phyloP scores from a whole-genome alignment of 2,888 invertebrate genomes.

The Dyspetes luteomarginatus region DNA sequence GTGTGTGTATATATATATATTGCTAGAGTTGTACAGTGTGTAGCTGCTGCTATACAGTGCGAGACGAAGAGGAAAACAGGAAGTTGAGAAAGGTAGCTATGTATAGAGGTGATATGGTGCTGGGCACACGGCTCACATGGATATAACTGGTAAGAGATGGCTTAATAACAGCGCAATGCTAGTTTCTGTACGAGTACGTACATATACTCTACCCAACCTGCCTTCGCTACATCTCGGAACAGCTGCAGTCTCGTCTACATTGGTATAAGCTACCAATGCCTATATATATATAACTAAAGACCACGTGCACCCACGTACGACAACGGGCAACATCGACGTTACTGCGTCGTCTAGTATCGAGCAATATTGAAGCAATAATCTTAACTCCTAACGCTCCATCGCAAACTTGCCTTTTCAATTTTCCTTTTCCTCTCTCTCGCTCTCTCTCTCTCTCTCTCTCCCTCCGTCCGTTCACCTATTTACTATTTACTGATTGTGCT shows the following conservation, averaged over 20 bases:
- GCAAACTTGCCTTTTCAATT: conserved; percentile 49
- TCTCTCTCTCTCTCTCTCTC: conserved; percentile 60
- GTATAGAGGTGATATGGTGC: conserved; percentile 57
- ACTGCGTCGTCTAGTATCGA: conserved; percentile 77
- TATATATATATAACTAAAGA: conserved; percentile 36
- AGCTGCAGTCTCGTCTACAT: conserved; percentile 56
- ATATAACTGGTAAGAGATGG: conserved; percentile 81
- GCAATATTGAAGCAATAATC: conserved; percentile 83
- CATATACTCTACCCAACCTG: conserved; percentile 32
- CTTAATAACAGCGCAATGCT: conserved; percentile 79
- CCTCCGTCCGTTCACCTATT: conserved; percentile 20
- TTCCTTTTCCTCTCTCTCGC: conserved; percentile 28
- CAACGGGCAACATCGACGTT: conserved; percentile 71
- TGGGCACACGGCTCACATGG: conserved; percentile 69
- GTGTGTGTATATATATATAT: conserved; percentile 21
- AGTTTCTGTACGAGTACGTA: conserved; percentile 69
- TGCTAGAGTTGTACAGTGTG: conserved; percentile 25
- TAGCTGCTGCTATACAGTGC: conserved; percentile 10
- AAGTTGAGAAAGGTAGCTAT: conserved; percentile 54
- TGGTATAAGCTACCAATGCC: no score
- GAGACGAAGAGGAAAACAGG: conserved; percentile 33
- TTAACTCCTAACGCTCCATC: conserved; percentile 69
- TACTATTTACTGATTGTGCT: not conserved
- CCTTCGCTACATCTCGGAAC: conserved; percentile 43
- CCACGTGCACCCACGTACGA: conserved; percentile 62